Base-by-base conservation (phyloP, 2,888 invertebrate genomes). In the Hylaea fasciaria region DNA sequence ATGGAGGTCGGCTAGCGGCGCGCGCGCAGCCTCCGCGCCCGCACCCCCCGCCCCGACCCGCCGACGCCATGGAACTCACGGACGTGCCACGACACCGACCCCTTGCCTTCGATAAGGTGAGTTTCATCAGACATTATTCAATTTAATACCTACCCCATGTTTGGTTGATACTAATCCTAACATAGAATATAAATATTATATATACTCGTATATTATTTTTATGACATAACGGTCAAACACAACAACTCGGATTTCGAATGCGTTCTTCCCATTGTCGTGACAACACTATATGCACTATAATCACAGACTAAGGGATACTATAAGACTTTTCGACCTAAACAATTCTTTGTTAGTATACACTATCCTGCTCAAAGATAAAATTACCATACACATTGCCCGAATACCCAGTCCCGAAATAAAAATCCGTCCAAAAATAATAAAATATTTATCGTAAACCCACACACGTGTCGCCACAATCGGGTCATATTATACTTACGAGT, bases 1-100 rank as follows among this genome's bases (percentile, higher is more conserved):
- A 95, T 95, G 95, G 95, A 96, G 95, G 95, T 95, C 95, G 95
- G 95, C 94, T 95, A 95, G 94, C 94, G 87, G 87, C 90, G 87
- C 88, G 88, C 87, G 87, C 87, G 85, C 88, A 77, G 72, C 86
- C 84, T 83, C 89, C 94, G 94, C 94, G 95, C 94, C 94, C 94
- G 93, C 94, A 82, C 85, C 87, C 92, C 93, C 93, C 93, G 93
- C 94, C 92, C 93, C 86, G 83, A 82, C 93, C 93, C 93, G 93
- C 94, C 92, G 94, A 94, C 93, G 93, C 94, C 94, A 92, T 92
- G 92, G 93, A 93, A 81, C 90, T 87, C 85, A 82, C 87, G 79
- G 90, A 91, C 82, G 87, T 89, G 85, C 92, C 92, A 71, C 81
- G 93, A 82, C 90, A 93, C 89, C 93, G 95, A 92, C 95, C 95